A percentile compares a stretch with the other conserved stretches of the same genome.
phyloP scores from a whole-genome alignment of 2,113 vertebrate species.

The Cyrtonyx montezumae region DNA sequence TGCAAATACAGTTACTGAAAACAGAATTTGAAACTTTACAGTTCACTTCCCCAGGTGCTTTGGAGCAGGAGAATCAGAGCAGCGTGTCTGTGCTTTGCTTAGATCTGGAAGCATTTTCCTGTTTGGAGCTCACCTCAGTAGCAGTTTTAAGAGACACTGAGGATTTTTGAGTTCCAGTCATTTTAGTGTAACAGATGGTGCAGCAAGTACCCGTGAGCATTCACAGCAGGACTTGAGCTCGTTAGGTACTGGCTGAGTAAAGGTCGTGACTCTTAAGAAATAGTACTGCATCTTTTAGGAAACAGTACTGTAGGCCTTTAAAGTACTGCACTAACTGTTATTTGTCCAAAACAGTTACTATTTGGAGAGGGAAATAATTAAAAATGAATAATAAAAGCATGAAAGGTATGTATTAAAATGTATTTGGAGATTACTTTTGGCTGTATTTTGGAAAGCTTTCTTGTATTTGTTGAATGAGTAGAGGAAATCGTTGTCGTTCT shows the following conservation, averaged over 20 bases:
- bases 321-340: background rate
- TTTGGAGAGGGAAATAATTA: background rate
- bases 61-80: background rate
- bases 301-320: background rate
- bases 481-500: background rate
- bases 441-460: background rate
- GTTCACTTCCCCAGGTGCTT: background rate
- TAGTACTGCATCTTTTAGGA: background rate
- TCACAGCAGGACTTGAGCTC: constrained; percentile 43
- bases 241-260: constrained; percentile 16
- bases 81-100: background rate
- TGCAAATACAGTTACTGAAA: background rate
- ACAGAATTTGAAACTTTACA: background rate
- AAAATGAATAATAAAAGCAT: background rate
- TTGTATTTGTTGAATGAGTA: background rate
- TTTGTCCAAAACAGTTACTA: background rate
- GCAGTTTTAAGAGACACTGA: background rate
- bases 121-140: background rate
- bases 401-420: background rate
- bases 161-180: background rate
- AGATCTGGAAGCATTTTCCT: background rate
- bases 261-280: constrained; percentile 31
- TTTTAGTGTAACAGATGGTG: constrained; percentile 41
- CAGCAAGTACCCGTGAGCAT: constrained; percentile 16
- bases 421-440: background rate